A percentile compares a stretch with the other conserved stretches of the same genome.
phyloP scores from a whole-genome alignment of 2,797 vertebrate genomes.

The Thaleichthys pacificus region DNA sequence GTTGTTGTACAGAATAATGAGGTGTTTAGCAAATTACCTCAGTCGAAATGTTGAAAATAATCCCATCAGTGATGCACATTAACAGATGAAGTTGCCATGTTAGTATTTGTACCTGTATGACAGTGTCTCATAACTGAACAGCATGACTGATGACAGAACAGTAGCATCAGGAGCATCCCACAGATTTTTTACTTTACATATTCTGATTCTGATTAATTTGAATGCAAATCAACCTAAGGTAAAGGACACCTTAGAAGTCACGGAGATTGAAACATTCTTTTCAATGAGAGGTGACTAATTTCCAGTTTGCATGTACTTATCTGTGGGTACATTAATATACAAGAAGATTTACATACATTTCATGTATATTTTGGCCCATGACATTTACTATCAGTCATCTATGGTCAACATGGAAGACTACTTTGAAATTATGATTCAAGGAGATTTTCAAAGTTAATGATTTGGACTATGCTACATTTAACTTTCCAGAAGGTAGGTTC shows the following conservation, averaged over 20 bases:
- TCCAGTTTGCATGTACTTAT: constrained; percentile 43
- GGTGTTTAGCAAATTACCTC: not conserved
- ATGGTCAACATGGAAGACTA: constrained; percentile 39
- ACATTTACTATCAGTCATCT: not conserved
- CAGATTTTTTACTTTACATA: not conserved
- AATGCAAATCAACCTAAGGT: constrained; percentile 21
- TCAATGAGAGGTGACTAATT: constrained; percentile 35
- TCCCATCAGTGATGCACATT: not conserved
- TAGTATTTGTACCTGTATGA: not conserved
- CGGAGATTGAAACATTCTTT: constrained; percentile 35
- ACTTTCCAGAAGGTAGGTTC: not conserved
- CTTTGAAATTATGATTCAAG: constrained; percentile 47
- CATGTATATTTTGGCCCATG: constrained; percentile 9
- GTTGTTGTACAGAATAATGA: not conserved
- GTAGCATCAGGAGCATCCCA: not conserved
- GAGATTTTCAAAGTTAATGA: constrained; percentile 41
- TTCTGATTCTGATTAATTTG: not conserved
- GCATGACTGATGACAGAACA: not conserved
- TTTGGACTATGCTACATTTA: constrained; percentile 8
- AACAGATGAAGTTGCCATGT: not conserved
- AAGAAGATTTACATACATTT: constrained; percentile 27
- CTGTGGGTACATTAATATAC: constrained; percentile 26
- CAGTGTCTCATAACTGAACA: not conserved
- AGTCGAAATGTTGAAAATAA: not conserved
- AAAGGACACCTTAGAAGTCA: constrained; percentile 44